Base-by-base conservation (phyloP, 2,113 vertebrate species). In the Daboia siamensis region DNA sequence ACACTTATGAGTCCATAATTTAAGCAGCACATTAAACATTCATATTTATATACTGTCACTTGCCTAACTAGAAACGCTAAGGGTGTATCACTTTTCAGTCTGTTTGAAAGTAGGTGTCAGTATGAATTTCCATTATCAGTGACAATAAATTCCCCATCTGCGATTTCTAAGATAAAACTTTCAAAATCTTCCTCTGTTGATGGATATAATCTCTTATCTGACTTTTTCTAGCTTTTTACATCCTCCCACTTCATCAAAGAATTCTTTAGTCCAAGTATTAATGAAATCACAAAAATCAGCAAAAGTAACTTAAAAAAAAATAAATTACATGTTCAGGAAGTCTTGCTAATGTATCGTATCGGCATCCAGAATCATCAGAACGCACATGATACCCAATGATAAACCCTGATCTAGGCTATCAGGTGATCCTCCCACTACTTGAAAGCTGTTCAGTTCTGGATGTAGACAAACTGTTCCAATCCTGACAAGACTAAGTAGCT, bases 71-170 rank as follows among this genome's bases (percentile, higher is more conserved):
- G 10, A 51, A 92, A 92, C 61, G 29, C 44, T 92, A 89, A 85
- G 84, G 51, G 88, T n/a, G 39, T 80, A 85, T 92, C 44, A 89
- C 89, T 89, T 54, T 85, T 85, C 29, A 85, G 69, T 59, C 54
- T 85, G 54, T 85, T 89, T 85, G 54, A 89, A 84, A 89, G 17
- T 61, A 86, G 69, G 55, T 89, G 88, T 92, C 91, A 85, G 91
- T 51, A 86, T 52, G 88, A 85, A 92, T 92, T 92, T 92, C 74
- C 69, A 92, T 90, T 92, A 92, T 48, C 55, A 92, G 26, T 26
- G 54, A 55, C 88, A 90, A 92, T 92, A 92, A 89, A 89, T 85
- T 92, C 87, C 64, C 69, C 8, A 57, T 52, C 61, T 89, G 55
- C 46, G 11, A 33, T 92, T 92, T 57, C 64, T 92, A 57, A 59